Percentiles rank a stretch among this genome's conserved stretches.
Evolutionary conservation across 1,140 invertebrate species (phyloP).

Genomic region (Apis dorsata): DNA sequence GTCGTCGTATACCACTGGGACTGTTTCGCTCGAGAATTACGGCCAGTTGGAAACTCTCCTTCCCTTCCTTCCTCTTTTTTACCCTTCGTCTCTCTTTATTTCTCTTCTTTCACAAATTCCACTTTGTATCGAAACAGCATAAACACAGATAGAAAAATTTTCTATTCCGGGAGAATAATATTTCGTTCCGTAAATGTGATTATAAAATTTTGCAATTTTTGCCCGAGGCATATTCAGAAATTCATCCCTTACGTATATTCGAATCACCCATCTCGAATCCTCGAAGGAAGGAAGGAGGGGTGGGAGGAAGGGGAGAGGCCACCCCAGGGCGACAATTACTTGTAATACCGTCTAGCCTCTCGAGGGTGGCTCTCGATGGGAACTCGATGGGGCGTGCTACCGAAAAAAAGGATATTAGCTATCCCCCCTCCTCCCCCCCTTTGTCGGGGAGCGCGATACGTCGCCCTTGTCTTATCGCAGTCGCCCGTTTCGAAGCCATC

Average conservation of each 20-base stretch:
- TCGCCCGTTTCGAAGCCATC: slow-evolving; percentile 1
- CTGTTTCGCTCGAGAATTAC: slow-evolving; percentile 31
- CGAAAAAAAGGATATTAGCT: slow-evolving; percentile 68
- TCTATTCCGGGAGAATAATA: too few relatives aligned
- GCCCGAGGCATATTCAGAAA: too few relatives aligned
- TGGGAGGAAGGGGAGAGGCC: slow-evolving; percentile 48
- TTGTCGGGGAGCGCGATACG: slow-evolving; percentile 31
- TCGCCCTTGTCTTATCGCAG: slow-evolving; percentile 50
- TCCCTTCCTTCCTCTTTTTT: slow-evolving; percentile 13
- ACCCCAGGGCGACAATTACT: slow-evolving; percentile 73
- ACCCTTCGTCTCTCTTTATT: not conserved
- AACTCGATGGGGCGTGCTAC: slow-evolving; percentile 70
- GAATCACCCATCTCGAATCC: too few relatives aligned
- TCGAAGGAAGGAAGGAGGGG: not conserved
- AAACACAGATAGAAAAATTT: too few relatives aligned
- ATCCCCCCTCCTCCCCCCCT: slow-evolving; percentile 1
- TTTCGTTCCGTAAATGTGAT: too few relatives aligned
- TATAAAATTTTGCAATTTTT: too few relatives aligned
- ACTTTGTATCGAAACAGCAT: not conserved
- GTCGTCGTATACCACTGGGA: not conserved
- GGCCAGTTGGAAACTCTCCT: not conserved
- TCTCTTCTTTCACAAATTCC: not conserved
- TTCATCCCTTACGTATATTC: too few relatives aligned
- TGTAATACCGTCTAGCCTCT: slow-evolving; percentile 71
- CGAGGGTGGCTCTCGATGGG: slow-evolving; percentile 58